Evolutionary conservation across 2,113 vertebrate species (phyloP).

Genomic region (Sakesphorus luctuosus): DNA sequence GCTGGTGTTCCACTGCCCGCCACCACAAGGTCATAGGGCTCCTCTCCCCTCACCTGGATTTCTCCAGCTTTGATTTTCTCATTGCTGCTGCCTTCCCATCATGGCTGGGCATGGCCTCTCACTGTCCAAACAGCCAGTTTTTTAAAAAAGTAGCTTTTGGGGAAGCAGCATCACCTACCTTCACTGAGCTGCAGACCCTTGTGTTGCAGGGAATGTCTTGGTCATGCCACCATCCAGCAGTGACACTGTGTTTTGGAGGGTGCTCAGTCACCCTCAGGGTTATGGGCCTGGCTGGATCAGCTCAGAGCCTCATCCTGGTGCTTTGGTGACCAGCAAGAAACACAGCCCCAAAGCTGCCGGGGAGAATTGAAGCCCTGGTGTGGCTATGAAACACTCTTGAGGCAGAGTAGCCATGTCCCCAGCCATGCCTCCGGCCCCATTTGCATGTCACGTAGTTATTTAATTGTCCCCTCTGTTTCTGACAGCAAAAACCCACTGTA

Average conservation of each 20-base stretch:
- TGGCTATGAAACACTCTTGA: rapidly evolving
- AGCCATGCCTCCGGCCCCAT: not conserved
- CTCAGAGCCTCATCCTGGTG: not conserved
- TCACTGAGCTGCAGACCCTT: not conserved
- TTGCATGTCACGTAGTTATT: not conserved
- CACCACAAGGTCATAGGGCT: not conserved
- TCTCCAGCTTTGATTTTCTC: not conserved
- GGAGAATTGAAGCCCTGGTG: not conserved
- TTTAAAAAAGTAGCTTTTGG: not conserved
- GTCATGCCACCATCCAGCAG: not conserved
- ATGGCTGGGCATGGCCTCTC: not conserved
- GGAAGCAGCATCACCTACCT: not conserved
- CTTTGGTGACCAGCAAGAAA: not conserved
- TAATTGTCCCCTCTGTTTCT: not conserved
- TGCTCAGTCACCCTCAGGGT: not conserved
- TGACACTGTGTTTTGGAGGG: not conserved
- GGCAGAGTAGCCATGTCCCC: not conserved
- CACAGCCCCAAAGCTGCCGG: not conserved
- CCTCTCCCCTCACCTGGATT: not conserved
- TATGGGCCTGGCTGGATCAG: not conserved
- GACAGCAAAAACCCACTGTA: not conserved
- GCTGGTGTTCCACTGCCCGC: not conserved
- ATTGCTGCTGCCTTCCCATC: not conserved
- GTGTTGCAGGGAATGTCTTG: not conserved
- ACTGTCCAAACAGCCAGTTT: no score